A percentile compares a stretch with the other conserved stretches of the same genome.
These are phyloP conservation scores for Ophion ellenae DNA, from an alignment of 2,888 invertebrate species.

Conservation along the genomic window DNA sequence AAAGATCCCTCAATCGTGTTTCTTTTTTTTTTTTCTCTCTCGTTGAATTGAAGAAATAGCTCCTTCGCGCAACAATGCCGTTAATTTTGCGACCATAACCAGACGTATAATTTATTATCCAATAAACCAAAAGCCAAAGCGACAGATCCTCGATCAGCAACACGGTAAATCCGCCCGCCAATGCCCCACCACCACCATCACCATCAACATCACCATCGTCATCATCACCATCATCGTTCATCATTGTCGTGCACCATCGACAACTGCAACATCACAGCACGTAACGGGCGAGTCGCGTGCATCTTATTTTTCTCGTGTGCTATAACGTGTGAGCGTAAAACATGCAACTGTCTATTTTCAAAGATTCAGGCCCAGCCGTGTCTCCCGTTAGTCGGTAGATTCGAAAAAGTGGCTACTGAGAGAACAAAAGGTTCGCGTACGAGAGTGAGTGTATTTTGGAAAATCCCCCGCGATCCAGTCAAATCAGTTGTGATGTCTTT, in stretches of 20 bases:
- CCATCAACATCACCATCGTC: slow-evolving; percentile 53
- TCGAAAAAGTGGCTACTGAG: background rate
- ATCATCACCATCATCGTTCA: slow-evolving; percentile 44
- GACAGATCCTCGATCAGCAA: slow-evolving; percentile 65
- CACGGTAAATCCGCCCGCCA: slow-evolving; percentile 58
- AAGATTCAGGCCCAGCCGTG: slow-evolving; percentile 12
- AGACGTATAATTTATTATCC: slow-evolving; percentile 41
- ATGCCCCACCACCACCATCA: slow-evolving; percentile 65
- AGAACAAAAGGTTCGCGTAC: background rate
- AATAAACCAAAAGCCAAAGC: slow-evolving; percentile 63
- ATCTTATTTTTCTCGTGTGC: slow-evolving; percentile 50
- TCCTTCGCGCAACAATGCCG: slow-evolving; percentile 24
- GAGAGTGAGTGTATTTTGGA: too few species aligned
- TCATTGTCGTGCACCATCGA: slow-evolving; percentile 51
- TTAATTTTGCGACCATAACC: slow-evolving; percentile 32
- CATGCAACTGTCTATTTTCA: slow-evolving; percentile 56
- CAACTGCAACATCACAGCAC: slow-evolving; percentile 58
- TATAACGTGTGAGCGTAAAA: slow-evolving; percentile 63
- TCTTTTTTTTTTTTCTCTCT: background rate
- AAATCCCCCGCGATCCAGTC: too few species aligned
- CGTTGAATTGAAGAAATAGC: background rate
- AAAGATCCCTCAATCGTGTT: background rate
- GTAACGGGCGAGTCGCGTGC: slow-evolving; percentile 62
- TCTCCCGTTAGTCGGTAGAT: too few species aligned
- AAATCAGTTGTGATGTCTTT: too few species aligned